phyloP scores from a whole-genome alignment of 1,140 invertebrate species.

The Nebria ingens region DNA sequence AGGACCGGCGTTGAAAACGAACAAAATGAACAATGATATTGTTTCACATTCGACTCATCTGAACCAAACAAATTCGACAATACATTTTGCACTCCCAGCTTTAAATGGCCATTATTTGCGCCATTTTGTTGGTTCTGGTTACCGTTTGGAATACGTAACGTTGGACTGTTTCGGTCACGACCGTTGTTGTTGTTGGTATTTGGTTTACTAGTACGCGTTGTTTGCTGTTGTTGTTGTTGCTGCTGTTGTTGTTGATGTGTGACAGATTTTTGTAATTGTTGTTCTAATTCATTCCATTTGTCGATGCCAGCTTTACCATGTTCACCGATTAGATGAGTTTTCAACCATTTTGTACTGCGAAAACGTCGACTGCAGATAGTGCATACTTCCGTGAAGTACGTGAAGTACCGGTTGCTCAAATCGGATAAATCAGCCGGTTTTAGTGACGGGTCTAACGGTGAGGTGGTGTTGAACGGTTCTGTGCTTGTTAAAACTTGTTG shows the following conservation, averaged over 20 bases:
- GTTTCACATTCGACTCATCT: slow-evolving; percentile 47
- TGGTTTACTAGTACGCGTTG: slow-evolving; percentile 3
- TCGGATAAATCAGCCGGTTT: slow-evolving; percentile 44
- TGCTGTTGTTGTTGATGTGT: slow-evolving; percentile 23
- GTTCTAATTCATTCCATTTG: slow-evolving; percentile 57
- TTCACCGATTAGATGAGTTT: slow-evolving; percentile 78
- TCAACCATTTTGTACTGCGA: slow-evolving; percentile 80
- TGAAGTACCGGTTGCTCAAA: slow-evolving; percentile 51
- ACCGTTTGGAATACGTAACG: slow-evolving; percentile 50
- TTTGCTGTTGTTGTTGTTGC: slow-evolving; percentile 22
- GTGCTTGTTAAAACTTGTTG: background rate
- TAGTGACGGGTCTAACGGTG: slow-evolving; percentile 40
- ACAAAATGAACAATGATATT: slow-evolving; percentile 81
- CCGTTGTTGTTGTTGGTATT: slow-evolving; percentile 19
- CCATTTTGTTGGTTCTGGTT: slow-evolving; percentile 36
- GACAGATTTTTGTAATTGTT: slow-evolving; percentile 28
- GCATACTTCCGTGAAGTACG: slow-evolving; percentile 69
- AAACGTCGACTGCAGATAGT: slow-evolving; percentile 80
- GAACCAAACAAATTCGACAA: slow-evolving; percentile 48
- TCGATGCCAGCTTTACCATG: slow-evolving; percentile 65
- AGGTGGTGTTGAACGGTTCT: slow-evolving; percentile 28
- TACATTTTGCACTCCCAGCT: slow-evolving; percentile 38
- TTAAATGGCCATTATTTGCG: slow-evolving; percentile 27
- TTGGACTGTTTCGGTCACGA: slow-evolving; percentile 37
- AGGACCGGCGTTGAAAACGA: slow-evolving; percentile 80